Evolutionary conservation across 1,140 invertebrate species (phyloP), one percentile per base, ranked within the genome.

Genomic region (Coenobita brevimanus): DNA sequence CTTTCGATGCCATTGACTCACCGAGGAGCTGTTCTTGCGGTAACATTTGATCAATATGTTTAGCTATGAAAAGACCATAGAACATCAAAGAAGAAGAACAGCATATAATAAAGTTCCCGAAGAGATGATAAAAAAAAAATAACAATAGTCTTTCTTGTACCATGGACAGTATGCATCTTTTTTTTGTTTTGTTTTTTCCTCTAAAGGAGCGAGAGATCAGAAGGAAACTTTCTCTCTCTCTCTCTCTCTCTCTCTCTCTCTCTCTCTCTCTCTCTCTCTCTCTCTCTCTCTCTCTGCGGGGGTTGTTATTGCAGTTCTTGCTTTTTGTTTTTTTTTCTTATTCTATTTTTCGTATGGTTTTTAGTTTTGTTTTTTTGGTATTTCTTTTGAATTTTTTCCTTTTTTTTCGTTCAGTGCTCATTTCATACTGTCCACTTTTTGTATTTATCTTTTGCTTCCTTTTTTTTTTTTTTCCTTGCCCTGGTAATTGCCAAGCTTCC

Each of bases 201-300:
- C n/a, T n/a, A n/a, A n/a, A n/a, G n/a, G n/a, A n/a, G 21, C 3
- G 73, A 76, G 73, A 21, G 27, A 43, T 21, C 38, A 27, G 6
- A 43, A 2, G n/a, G n/a, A 15, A 15, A 13, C 27, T 46, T 33
- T 41, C 46, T 46, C 46, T 24, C 46, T 50, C 46, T 46, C 75
- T 78, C 75, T 78, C 75, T 78, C 75, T 78, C 75, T 78, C 75
- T 79, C 76, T 79, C 76, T 79, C 76, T 79, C 76, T 79, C 76
- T 79, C 76, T 79, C 76, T 79, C 76, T 79, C 76, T 79, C 76
- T 79, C 76, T 79, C 76, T 79, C 76, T 79, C 76, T 79, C 76
- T 79, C 41, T 33, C n/a, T 69, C 33, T 69, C 24, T 27, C 24
- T 69, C 2, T 27, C 10, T 27, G 13, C n/a, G 8, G 2, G n/a